Conservation (phyloP, 2,888 invertebrate genomes). For the Sipha maydis region DNA sequence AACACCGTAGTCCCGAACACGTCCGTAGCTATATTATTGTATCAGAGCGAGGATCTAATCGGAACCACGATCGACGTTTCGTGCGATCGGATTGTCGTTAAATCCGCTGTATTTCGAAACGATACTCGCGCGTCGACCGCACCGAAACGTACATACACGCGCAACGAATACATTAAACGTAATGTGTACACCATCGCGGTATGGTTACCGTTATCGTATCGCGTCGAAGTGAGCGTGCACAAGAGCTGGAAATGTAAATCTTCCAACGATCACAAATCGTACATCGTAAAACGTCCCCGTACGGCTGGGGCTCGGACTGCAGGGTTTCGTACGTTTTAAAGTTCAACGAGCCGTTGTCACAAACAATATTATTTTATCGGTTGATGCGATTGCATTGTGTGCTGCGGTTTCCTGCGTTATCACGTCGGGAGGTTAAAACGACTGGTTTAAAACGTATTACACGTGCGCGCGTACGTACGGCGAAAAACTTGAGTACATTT, state of each 20-base stretch:
- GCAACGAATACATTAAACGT: too few species aligned
- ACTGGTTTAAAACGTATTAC: neutral
- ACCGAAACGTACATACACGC: too few species aligned
- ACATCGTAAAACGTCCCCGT: neutral
- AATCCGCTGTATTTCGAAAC: too few species aligned
- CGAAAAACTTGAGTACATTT: neutral
- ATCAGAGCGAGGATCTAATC: too few species aligned
- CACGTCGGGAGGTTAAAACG: constrained; percentile 4
- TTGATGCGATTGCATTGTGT: neutral
- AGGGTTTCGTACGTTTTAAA: neutral
- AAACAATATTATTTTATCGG: constrained; percentile 20
- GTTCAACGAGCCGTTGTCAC: constrained; percentile 8
- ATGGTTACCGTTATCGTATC: too few species aligned
- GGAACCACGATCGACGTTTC: too few species aligned
- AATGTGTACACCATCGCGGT: too few species aligned
- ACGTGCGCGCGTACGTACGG: neutral
- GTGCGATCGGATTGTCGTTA: too few species aligned
- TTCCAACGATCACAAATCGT: neutral
- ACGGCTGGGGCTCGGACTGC: neutral
- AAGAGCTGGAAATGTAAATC: neutral
- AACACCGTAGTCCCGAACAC: too few species aligned
- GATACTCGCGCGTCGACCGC: too few species aligned
- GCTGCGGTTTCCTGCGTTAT: neutral
- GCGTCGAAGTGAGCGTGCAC: too few species aligned
- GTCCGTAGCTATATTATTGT: too few species aligned